Evolutionary conservation across 53 echinoderm and acorn worm species (phyloP), one percentile per base, ranked within the genome.

Genomic region (Echinometra lucunter): DNA sequence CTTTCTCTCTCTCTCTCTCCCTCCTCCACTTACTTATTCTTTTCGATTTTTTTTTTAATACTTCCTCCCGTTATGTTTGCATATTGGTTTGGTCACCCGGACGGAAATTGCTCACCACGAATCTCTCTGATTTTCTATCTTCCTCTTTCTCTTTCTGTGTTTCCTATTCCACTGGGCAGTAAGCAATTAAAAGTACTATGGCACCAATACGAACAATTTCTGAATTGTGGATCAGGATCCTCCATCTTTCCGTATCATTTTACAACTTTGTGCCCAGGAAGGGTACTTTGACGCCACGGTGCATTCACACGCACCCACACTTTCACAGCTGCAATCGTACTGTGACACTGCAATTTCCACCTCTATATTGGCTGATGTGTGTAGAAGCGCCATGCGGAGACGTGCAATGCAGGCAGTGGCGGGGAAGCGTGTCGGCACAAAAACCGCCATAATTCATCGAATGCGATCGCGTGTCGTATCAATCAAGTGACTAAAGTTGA

Each of bases 121-220:
- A 53, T 53, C 8, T 53, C 9, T 0, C 53, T 13, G 13, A 53
- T 35, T 85, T 27, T 85, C 58, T 44, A 42, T 45, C 44, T 85
- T 12, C 25, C 85, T 85, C 85, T 85, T 40, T 42, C 44, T 85
- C 85, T 85, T 8, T 85, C 82, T 37, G 6, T 85, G 12, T 85
- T 40, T 45, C 85, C 38, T 37, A 40, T 9, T 82, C 6, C 27
- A 66, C 1, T 66, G 27, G 72, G 72, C 13, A 38, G 37, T 40
- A 38, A 75, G 18, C 75, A 75, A 75, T 75, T 75, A 37, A 40
- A 75, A 75, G 75, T 75, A 37, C 75, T 75, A 15, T 75, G 37
- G 75, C 75, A 75, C 75, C 40, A 38, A 40, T 75, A 75, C 21
- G 38, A 75, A 75, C 18, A 17, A 38, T 75, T 75, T 40, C 17